Percentiles rank a stretch among this genome's conserved stretches.
phyloP scores from a whole-genome alignment of 2,797 vertebrate species.

The Cygnus olor region DNA sequence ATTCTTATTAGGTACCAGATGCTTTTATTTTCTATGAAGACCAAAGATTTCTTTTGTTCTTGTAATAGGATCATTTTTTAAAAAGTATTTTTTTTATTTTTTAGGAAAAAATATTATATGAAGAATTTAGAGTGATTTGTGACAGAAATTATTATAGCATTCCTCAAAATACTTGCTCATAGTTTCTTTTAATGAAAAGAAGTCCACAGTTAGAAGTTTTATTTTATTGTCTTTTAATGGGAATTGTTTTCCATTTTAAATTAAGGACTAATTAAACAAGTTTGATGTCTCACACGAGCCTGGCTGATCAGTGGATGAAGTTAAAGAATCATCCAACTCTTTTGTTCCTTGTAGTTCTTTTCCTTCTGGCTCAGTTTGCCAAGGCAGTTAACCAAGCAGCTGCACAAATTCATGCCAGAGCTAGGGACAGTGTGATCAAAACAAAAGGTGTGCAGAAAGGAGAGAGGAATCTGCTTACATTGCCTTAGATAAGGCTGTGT shows the following conservation, averaged over 20 bases:
- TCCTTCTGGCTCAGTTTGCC: neutral
- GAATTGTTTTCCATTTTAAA: conserved; percentile 36
- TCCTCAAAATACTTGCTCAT: neutral
- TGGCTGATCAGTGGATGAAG: neutral
- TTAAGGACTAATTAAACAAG: conserved; percentile 13
- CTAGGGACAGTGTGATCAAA: neutral
- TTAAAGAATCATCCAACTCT: neutral
- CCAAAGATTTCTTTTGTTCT: neutral
- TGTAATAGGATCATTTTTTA: neutral
- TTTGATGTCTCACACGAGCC: neutral
- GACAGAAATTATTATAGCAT: neutral
- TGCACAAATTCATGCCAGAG: neutral
- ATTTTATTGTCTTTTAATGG: neutral
- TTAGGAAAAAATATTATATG: neutral
- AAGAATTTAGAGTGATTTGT: neutral
- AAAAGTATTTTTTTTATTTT: neutral
- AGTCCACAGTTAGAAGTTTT: neutral
- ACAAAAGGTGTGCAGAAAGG: neutral
- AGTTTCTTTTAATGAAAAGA: neutral
- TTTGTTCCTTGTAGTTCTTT: neutral
- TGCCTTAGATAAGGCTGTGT: neutral
- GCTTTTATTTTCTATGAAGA: conserved; percentile 12
- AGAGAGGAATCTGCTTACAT: neutral
- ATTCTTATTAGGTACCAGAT: conserved; percentile 17
- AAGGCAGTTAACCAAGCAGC: neutral